phyloP scores from a whole-genome alignment of 2,888 invertebrate genomes.

The Drosophila pullipes region DNA sequence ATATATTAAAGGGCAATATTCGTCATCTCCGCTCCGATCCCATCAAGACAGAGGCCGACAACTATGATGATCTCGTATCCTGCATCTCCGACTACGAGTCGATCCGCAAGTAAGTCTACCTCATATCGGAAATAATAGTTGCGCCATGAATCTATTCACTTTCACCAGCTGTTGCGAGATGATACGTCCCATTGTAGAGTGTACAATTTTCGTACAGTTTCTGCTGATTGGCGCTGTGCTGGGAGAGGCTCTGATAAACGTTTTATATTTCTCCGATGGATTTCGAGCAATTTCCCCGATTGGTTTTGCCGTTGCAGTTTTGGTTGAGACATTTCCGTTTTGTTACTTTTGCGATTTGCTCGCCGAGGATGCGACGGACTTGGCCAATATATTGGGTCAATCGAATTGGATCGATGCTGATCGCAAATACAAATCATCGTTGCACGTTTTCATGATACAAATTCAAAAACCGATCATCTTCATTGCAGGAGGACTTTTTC shows the following conservation, averaged over 20 bases:
- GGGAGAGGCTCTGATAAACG: constrained; percentile 48
- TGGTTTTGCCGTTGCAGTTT: constrained; percentile 28
- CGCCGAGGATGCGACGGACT: constrained; percentile 41
- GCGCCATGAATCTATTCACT: too few species aligned
- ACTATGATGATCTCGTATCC: constrained; percentile 54
- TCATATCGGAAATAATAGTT: background rate
- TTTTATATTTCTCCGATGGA: constrained; percentile 39
- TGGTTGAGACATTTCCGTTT: constrained; percentile 64
- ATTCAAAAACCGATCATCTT: constrained; percentile 45
- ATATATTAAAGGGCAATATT: constrained; percentile 55
- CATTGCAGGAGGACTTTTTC: constrained; percentile 33
- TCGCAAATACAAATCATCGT: constrained; percentile 28
- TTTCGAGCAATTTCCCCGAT: constrained; percentile 49
- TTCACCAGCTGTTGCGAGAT: constrained; percentile 9
- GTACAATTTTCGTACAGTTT: constrained; percentile 57
- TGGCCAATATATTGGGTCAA: constrained; percentile 27
- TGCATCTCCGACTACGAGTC: constrained; percentile 53
- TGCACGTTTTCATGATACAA: constrained; percentile 31
- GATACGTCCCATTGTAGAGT: constrained; percentile 14
- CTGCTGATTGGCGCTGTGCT: constrained; percentile 48
- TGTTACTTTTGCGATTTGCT: constrained; percentile 63
- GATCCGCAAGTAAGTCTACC: constrained; percentile 46
- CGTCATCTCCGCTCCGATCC: constrained; percentile 43
- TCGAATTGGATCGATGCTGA: constrained; percentile 43
- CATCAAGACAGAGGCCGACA: constrained; percentile 27